phyloP scores from a whole-genome alignment of 1,140 invertebrate species.

The Ips typographus region DNA sequence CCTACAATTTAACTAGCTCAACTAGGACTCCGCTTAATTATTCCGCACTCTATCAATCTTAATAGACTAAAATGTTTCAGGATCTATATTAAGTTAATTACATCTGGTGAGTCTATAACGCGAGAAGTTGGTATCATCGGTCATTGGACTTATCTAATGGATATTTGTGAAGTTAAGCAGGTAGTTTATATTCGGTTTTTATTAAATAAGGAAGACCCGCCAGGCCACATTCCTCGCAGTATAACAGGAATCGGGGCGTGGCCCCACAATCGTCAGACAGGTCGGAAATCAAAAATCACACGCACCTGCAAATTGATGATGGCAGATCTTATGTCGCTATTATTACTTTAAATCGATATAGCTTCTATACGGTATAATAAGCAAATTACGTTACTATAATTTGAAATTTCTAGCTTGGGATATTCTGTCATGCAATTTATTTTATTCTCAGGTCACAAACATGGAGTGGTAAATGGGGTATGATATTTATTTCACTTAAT shows the following conservation, averaged over 20 bases:
- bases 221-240: slow-evolving; percentile 3
- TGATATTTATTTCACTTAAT: neutral
- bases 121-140: too few relatives aligned
- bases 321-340: neutral
- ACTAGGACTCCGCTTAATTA: too few relatives aligned
- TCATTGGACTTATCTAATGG: neutral
- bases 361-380: too few relatives aligned
- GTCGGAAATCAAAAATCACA: neutral
- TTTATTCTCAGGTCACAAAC: too few relatives aligned
- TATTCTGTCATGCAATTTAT: too few relatives aligned
- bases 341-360: neutral
- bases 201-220: slow-evolving; percentile 12
- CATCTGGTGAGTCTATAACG: too few relatives aligned
- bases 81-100: too few relatives aligned
- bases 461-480: neutral
- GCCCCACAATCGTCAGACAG: neutral
- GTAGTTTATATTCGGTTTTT: slow-evolving; percentile 5
- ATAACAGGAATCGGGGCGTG: slow-evolving; percentile 9
- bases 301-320: slow-evolving; percentile 5
- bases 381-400: neutral
- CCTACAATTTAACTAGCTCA: too few relatives aligned
- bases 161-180: slow-evolving; percentile 4
- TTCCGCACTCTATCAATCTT: too few relatives aligned
- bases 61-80: too few relatives aligned
- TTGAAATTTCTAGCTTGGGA: neutral